Conservation (phyloP, 2,113 vertebrate genomes). For the Eonycteris spelaea region DNA sequence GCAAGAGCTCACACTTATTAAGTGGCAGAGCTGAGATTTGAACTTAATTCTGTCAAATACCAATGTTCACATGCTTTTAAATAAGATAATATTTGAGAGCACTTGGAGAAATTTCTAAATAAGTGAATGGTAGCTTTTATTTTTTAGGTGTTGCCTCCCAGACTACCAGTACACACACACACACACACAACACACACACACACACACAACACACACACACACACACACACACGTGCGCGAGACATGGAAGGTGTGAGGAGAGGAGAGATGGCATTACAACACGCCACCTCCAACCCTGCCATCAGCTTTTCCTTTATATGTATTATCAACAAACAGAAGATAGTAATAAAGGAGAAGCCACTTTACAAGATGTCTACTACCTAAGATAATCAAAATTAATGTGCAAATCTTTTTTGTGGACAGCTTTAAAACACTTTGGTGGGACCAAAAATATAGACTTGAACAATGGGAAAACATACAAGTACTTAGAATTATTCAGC, state of each 20-base stretch:
- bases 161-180: rapidly evolving
- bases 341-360: background rate
- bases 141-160: background rate
- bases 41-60: background rate
- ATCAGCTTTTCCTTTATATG: background rate
- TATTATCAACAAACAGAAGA: background rate
- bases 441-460: background rate
- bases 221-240: background rate
- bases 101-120: background rate
- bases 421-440: background rate
- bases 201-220: background rate
- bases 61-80: background rate
- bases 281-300: background rate
- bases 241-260: background rate
- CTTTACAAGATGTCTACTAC: background rate
- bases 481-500: background rate
- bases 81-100: background rate
- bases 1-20: background rate
- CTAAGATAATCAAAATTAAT: background rate
- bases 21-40: background rate
- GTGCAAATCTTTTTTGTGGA: background rate
- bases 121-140: background rate
- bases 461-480: background rate
- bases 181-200: background rate
- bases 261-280: background rate